These are phyloP conservation scores for Campoplex capitator DNA, from an alignment of 2,888 invertebrate genomes.

Conservation along the genomic window DNA sequence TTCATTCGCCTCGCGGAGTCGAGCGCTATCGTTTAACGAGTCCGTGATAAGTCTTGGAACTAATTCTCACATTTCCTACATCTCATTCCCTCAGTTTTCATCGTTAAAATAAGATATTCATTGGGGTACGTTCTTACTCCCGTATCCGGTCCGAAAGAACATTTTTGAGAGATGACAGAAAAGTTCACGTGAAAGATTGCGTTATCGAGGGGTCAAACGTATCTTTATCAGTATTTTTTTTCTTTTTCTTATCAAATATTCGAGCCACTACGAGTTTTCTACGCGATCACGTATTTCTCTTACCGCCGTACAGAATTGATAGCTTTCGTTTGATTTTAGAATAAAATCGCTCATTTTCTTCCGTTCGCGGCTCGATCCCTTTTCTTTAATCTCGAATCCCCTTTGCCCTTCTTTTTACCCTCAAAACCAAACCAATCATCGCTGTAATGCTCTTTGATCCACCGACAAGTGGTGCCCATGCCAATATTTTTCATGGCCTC, in stretches of 20 bases:
- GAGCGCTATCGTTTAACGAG: conserved; percentile 46
- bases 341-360: background rate
- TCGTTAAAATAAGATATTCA: conserved; percentile 22
- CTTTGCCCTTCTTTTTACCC: conserved; percentile 39
- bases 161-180: conserved; percentile 27
- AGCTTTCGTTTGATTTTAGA: conserved; percentile 9
- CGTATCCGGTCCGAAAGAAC: conserved; percentile 41
- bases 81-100: conserved; percentile 3
- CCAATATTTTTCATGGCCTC: conserved; percentile 40
- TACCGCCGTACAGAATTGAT: conserved; percentile 8
- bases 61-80: conserved; percentile 22
- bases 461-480: conserved; percentile 66
- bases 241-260: conserved; percentile 64
- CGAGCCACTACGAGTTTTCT: conserved; percentile 17
- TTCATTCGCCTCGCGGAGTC: conserved; percentile 25
- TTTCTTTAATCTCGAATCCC: conserved; percentile 2
- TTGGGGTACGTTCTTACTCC: conserved; percentile 14
- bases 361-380: background rate
- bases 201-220: conserved; percentile 77
- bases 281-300: conserved; percentile 33
- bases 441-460: conserved; percentile 62
- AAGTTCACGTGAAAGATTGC: conserved; percentile 36
- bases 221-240: conserved; percentile 68
- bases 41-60: conserved; percentile 40
- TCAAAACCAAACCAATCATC: conserved; percentile 43